Percentiles rank a stretch among this genome's conserved stretches.
Conservation (phyloP, 2,797 vertebrate species). For the Pogoniulus pusillus region DNA sequence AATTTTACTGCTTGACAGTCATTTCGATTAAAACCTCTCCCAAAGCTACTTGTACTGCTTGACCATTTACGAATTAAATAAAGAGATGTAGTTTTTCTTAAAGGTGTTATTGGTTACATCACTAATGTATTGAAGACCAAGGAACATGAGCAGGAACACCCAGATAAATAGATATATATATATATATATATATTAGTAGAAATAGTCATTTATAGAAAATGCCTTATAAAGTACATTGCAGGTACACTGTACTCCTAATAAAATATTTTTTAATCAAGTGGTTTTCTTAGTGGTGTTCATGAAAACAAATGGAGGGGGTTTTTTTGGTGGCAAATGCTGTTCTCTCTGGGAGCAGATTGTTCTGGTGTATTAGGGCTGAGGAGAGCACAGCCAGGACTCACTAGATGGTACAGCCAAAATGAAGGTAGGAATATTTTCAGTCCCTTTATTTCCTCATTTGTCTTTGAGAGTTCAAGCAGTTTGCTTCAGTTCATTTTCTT, state of each 20-base stretch:
- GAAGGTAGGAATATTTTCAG: neutral
- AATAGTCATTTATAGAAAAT: conserved; percentile 64
- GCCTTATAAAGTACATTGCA: conserved; percentile 74
- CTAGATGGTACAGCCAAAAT: neutral
- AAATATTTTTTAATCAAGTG: conserved; percentile 72
- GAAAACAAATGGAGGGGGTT: neutral
- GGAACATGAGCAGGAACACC: conserved; percentile 45
- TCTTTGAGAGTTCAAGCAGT: neutral
- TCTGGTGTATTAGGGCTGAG: too few relatives aligned
- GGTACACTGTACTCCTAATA: conserved; percentile 76
- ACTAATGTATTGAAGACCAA: conserved; percentile 58
- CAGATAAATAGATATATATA: too few relatives aligned
- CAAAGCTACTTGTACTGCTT: conserved; percentile 70
- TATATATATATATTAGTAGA: conserved; percentile 23
- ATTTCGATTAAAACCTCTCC: conserved; percentile 45
- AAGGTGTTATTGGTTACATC: conserved; percentile 64
- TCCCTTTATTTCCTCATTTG: neutral
- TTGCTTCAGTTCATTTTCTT: neutral
- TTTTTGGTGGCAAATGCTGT: neutral
- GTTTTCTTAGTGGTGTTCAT: conserved; percentile 1
- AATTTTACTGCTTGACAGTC: conserved; percentile 29
- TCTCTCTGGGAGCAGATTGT: neutral
- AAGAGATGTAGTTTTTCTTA: conserved; percentile 75
- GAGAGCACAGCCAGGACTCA: too few relatives aligned
- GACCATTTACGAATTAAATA: conserved; percentile 77